Conservation (phyloP, 2,797 vertebrate genomes). For the Stomatorhinus walkeri region DNA sequence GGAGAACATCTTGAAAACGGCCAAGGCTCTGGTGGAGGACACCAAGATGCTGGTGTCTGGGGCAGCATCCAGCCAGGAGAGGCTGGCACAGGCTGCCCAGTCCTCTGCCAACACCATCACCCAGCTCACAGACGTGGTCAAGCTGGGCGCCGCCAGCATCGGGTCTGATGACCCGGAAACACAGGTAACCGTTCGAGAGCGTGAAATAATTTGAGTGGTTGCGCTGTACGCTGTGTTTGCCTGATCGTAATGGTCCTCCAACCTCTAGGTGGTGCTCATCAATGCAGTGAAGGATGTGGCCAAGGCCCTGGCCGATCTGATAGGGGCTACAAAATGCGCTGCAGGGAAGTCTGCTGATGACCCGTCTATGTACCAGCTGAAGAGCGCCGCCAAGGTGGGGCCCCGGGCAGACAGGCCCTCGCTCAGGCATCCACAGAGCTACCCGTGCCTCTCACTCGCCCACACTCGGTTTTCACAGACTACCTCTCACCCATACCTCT, state of each 20-base stretch:
- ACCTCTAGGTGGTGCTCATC: conserved; percentile 81
- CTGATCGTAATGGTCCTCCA: background rate
- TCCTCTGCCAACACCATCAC: conserved; percentile 96
- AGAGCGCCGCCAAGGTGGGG: conserved; percentile 91
- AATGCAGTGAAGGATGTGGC: conserved; percentile 97
- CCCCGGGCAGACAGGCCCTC: background rate
- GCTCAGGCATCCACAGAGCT: background rate
- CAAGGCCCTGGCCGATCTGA: conserved; percentile 94
- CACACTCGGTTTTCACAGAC: background rate
- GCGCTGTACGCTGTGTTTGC: background rate
- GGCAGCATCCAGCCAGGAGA: conserved; percentile 90
- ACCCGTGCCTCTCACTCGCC: background rate
- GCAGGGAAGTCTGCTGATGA: conserved; percentile 91
- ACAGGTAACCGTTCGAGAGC: conserved; percentile 65
- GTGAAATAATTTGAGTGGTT: background rate
- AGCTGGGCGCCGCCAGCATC: conserved; percentile 88
- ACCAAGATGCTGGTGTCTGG: conserved; percentile 92
- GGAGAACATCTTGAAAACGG: conserved; percentile 96
- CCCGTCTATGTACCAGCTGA: conserved; percentile 97
- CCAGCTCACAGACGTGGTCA: conserved; percentile 93
- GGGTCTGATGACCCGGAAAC: conserved; percentile 94
- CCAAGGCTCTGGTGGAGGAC: conserved; percentile 94
- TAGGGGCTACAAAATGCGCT: conserved; percentile 92
- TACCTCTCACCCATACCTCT: background rate
- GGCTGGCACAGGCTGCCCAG: conserved; percentile 90